phyloP scores from a whole-genome alignment of 2,113 vertebrate species.

The Mastomys natalensis region DNA sequence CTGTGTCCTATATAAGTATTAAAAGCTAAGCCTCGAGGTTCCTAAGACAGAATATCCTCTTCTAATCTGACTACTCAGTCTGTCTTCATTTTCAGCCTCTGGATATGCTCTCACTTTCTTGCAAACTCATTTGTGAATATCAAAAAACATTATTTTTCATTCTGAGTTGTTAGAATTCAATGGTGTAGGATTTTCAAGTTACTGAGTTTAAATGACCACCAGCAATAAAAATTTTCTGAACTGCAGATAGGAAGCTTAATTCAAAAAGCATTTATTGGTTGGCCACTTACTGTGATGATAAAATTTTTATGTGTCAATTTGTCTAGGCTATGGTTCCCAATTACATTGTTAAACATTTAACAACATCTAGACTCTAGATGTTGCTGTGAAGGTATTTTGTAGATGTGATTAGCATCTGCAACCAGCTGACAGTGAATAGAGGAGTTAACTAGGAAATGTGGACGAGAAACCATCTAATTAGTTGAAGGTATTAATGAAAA shows the following conservation, averaged over 20 bases:
- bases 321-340: not conserved
- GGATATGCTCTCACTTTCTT: not conserved
- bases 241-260: slow-evolving; percentile 35
- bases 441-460: not conserved
- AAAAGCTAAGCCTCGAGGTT: slow-evolving; percentile 17
- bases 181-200: slow-evolving; percentile 37
- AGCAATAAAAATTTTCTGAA: slow-evolving; percentile 39
- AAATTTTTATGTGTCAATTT: slow-evolving; percentile 29
- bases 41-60: not conserved
- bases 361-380: not conserved
- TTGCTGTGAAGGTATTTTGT: slow-evolving; percentile 1
- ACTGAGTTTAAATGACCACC: slow-evolving; percentile 49
- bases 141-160: slow-evolving; percentile 39
- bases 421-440: slow-evolving; percentile 25
- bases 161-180: slow-evolving; percentile 38
- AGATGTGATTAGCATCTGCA: not conserved
- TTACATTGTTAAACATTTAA: not conserved
- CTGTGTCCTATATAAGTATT: not conserved
- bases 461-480: not conserved
- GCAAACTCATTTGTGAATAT: not conserved
- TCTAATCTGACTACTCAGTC: not conserved
- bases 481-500: slow-evolving; percentile 43
- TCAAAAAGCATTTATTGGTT: slow-evolving; percentile 42
- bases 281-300: slow-evolving; percentile 26
- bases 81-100: slow-evolving; percentile 23